Conservation (phyloP, 2,888 invertebrate species). For the Aradus depressus region DNA sequence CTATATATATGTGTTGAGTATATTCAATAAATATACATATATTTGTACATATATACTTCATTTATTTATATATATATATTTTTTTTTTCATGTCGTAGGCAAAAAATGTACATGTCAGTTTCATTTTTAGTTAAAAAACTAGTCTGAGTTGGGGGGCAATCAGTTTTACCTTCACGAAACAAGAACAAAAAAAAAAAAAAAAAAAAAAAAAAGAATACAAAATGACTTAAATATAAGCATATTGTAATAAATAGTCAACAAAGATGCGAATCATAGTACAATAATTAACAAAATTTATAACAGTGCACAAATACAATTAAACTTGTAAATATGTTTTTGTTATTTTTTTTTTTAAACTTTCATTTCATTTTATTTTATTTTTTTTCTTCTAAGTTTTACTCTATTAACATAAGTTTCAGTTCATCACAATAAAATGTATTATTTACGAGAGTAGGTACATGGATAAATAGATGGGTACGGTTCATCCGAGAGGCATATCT, state of each 20-base stretch:
- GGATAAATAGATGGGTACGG: no score
- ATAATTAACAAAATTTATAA: constrained; percentile 25
- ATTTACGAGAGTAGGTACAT: constrained; percentile 1
- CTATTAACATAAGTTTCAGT: constrained; percentile 20
- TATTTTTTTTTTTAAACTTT: background rate
- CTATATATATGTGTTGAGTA: no score
- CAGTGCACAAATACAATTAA: constrained; percentile 25
- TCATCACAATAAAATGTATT: constrained; percentile 11
- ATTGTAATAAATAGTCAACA: constrained; percentile 27
- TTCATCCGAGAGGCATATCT: no score
- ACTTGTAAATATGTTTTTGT: background rate
- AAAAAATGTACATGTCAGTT: constrained; percentile 21
- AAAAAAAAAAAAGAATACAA: constrained; percentile 23
- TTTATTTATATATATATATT: constrained; percentile 18
- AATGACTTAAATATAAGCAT: constrained; percentile 20
- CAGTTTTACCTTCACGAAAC: constrained; percentile 13
- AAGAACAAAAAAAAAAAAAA: constrained; percentile 24
- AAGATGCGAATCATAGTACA: constrained; percentile 26
- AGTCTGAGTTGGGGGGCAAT: constrained; percentile 11
- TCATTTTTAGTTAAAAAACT: constrained; percentile 16
- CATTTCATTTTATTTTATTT: background rate
- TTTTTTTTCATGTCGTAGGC: constrained; percentile 20
- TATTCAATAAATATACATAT: constrained; percentile 4
- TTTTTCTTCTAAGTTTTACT: constrained; percentile 3
- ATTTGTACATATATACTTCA: constrained; percentile 15